A percentile compares a stretch with the other conserved stretches of the same genome.
Evolutionary conservation across 1,140 invertebrate species (phyloP).

Genomic region (Meloidogyne chitwoodi): DNA sequence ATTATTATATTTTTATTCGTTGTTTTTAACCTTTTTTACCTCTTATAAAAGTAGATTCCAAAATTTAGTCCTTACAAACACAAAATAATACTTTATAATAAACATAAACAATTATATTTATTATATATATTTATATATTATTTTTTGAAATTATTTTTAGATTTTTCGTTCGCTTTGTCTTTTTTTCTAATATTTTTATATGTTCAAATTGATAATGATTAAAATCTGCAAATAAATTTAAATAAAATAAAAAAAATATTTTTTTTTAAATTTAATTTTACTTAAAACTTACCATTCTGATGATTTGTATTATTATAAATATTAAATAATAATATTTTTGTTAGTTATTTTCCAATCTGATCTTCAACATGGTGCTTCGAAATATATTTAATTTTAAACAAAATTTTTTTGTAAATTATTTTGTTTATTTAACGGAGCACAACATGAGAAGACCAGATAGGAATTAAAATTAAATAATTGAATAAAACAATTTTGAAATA

Average conservation of each 20-base stretch:
- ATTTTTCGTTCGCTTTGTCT: too few relatives aligned
- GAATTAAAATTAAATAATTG: neutral
- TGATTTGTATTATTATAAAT: neutral
- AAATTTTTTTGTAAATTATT: neutral
- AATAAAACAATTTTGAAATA: neutral
- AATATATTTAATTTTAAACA: neutral
- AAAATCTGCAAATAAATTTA: neutral
- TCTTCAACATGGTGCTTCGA: neutral
- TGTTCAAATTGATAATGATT: neutral
- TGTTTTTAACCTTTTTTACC: neutral
- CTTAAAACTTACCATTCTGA: too few relatives aligned
- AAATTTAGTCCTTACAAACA: neutral
- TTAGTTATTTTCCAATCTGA: neutral
- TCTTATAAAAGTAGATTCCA: neutral
- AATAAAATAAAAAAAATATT: too few relatives aligned
- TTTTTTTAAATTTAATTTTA: too few relatives aligned
- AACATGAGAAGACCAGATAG: neutral
- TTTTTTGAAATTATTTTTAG: neutral
- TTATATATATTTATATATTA: neutral
- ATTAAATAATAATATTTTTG: neutral
- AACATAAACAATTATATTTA: neutral
- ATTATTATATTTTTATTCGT: neutral
- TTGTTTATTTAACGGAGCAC: neutral
- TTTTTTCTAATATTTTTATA: neutral
- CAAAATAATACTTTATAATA: neutral